Conservation (phyloP, 1,140 invertebrate species). For the Sminthurides bifidus region DNA sequence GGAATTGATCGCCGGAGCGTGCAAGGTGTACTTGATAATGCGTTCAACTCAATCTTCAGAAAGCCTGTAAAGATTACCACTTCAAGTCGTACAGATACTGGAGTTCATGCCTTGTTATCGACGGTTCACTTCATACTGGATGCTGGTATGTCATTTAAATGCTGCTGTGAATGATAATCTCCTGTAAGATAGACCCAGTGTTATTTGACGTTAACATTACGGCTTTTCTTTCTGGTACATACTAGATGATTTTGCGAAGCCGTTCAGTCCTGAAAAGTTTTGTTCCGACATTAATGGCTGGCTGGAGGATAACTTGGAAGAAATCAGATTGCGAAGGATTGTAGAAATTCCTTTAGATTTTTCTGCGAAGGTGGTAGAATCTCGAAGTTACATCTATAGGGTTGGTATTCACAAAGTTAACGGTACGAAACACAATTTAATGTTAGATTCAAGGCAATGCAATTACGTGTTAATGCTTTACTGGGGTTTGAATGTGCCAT, state of each 20-base stretch:
- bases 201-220: neutral
- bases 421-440: neutral
- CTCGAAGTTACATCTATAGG: no score
- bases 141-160: neutral
- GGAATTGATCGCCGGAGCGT: conserved; percentile 10
- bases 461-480: neutral
- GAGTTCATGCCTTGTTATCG: conserved; percentile 21
- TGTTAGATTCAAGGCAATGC: neutral
- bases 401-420: no score
- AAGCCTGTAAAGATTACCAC: neutral
- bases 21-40: conserved; percentile 27
- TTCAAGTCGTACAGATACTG: conserved; percentile 26
- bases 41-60: conserved; percentile 8
- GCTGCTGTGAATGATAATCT: neutral
- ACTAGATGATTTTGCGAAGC: neutral
- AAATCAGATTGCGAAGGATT: no score
- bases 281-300: no score
- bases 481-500: neutral
- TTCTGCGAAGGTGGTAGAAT: no score
- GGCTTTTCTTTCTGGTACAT: neutral
- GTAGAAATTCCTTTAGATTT: no score
- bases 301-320: no score
- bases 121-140: conserved; percentile 13
- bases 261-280: neutral
- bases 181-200: neutral